Base-by-base conservation (phyloP, 2,113 vertebrate genomes). In the Amblyopsis rosae region DNA sequence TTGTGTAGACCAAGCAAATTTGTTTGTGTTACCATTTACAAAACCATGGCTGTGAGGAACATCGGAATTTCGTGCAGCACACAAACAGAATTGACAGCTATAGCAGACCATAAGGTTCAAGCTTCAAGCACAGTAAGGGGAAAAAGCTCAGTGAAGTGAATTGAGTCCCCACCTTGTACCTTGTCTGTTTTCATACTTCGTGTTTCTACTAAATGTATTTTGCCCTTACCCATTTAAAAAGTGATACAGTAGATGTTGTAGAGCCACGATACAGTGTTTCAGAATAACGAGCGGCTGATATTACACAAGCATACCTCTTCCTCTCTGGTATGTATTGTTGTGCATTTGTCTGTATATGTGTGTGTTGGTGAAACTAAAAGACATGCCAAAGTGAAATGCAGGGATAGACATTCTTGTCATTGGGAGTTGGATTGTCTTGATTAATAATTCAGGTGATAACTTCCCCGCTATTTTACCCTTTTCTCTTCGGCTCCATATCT, bases 371-470 rank as follows among this genome's bases (percentile, higher is more conserved):
- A 26, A 26, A 26, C 26, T 26, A n/a, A 4, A 49, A 49, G 10
- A 55, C 13, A 16, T 12, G 35, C 49, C 41, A 53, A 63, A 65
- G 67, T 48, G 59, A 45, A 12, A 59, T 16, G 15, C 41, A 65
- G 73, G 80, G 73, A 79, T 58, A 51, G 58, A 85, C 83, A 80
- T 82, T 82, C 58, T 83, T 81, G 75, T 86, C 86, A 85, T 55
- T 65, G 67, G 75, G 50, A 71, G 60, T 76, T 74, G 69, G 80
- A 84, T 87, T 87, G 80, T 80, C 70, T 82, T 77, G 70, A 84
- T 88, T 83, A 88, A 90, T 89, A 87, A 90, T 88, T 87, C 75
- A 88, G 74, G 69, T 79, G 72, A 76, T 77, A 83, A 70, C 55
- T 74, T 74, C 41, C 33, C 48, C 9, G 16, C 54, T 32, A 46